A percentile compares a stretch with the other conserved stretches of the same genome.
phyloP scores from a whole-genome alignment of 2,888 invertebrate species.

The Carterocephalus palaemon region DNA sequence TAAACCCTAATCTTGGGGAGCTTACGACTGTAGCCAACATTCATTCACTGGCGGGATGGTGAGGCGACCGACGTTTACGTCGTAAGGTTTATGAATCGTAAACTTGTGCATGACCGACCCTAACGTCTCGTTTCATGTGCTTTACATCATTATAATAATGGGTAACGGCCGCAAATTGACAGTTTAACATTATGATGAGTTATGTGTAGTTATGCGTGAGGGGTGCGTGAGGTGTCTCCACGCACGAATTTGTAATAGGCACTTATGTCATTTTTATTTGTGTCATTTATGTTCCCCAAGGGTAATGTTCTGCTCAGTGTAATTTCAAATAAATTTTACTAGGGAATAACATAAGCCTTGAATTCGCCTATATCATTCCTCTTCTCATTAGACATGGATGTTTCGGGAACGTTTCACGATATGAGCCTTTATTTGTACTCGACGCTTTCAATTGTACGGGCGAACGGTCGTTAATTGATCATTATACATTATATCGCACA shows the following conservation, averaged over 20 bases:
- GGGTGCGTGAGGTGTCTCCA: neutral
- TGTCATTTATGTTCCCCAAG: neutral
- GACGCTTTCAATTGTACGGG: no score
- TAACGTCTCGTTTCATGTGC: conserved; percentile 45
- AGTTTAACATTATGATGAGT: conserved; percentile 38
- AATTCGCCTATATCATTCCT: no score
- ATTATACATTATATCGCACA: no score
- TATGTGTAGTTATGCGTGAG: conserved; percentile 28
- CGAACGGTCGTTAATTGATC: no score
- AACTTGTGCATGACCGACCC: conserved; percentile 50
- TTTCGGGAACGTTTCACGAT: no score
- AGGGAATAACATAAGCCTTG: no score
- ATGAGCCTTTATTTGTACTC: no score
- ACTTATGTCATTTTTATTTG: conserved; percentile 4
- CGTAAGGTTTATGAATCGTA: conserved; percentile 55
- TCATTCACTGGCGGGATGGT: conserved; percentile 34
- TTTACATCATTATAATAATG: conserved; percentile 53
- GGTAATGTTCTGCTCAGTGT: no score
- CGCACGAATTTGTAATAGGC: neutral
- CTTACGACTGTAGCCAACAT: conserved; percentile 9
- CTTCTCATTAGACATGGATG: no score
- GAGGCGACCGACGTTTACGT: conserved; percentile 38
- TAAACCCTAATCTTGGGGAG: conserved; percentile 14
- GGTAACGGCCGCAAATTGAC: conserved; percentile 49
- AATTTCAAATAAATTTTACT: no score